Conservation (phyloP, 2,797 vertebrate genomes). For the Hydrolagus colliei region DNA sequence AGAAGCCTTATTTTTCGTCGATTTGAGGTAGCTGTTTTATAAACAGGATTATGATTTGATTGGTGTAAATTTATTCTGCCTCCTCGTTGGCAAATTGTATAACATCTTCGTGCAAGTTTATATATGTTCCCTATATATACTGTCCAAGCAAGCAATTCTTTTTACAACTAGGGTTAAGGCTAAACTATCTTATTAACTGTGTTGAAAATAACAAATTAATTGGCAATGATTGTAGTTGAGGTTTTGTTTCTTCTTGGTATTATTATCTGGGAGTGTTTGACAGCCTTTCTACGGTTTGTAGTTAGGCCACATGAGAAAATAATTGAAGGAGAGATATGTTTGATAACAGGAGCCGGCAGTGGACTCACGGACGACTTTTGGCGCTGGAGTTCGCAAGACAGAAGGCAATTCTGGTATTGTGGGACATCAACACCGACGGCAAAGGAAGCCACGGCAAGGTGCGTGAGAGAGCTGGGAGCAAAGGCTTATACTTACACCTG, state of each 20-base stretch:
- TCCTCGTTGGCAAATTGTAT: too few relatives aligned
- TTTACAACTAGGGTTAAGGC: too few relatives aligned
- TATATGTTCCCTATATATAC: too few relatives aligned
- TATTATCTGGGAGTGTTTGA: constrained; percentile 23
- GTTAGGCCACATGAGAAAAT: constrained; percentile 32
- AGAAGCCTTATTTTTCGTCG: too few relatives aligned
- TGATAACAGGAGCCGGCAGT: constrained; percentile 50
- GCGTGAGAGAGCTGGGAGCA: constrained; percentile 45
- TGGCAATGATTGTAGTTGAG: constrained; percentile 34
- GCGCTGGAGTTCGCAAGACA: constrained; percentile 34
- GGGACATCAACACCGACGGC: constrained; percentile 52
- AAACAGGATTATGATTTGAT: too few relatives aligned
- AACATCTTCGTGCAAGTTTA: too few relatives aligned
- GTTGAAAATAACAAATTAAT: too few relatives aligned
- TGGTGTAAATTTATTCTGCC: too few relatives aligned
- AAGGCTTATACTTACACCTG: constrained; percentile 53
- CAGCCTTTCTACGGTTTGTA: constrained; percentile 29
- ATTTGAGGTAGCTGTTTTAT: too few relatives aligned
- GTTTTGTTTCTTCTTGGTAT: constrained; percentile 22
- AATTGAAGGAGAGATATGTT: constrained; percentile 34
- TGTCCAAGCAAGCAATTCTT: too few relatives aligned
- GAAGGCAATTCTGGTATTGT: constrained; percentile 54
- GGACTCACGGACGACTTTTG: constrained; percentile 33
- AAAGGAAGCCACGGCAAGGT: constrained; percentile 54
- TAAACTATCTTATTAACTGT: too few relatives aligned